These are phyloP conservation scores for Metridium senile DNA, from an alignment of 92 coral and sea anemone species.

Conservation along the genomic window DNA sequence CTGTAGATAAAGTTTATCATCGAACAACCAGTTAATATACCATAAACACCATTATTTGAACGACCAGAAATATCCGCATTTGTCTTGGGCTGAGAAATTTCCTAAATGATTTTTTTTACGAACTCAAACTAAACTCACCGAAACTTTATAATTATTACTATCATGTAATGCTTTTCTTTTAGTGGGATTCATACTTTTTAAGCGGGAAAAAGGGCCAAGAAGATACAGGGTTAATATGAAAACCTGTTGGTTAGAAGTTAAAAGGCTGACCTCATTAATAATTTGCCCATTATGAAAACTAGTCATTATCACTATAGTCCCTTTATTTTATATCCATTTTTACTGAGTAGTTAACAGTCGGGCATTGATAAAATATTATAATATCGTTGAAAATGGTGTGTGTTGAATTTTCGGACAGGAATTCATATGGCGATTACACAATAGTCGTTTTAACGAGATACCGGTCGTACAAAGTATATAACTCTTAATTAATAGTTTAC, in stretches of 20 bases:
- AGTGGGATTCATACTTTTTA: too few relatives aligned
- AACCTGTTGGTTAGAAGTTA: constrained; percentile 14
- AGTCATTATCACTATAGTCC: constrained; percentile 2
- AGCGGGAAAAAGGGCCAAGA: not conserved
- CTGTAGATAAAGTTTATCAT: constrained; percentile 2
- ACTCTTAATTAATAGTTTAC: not conserved
- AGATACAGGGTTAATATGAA: not conserved
- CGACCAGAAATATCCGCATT: not conserved
- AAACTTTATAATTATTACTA: too few relatives aligned
- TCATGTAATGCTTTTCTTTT: too few relatives aligned
- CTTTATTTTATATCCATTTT: not conserved
- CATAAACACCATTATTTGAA: constrained; percentile 9
- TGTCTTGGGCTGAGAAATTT: not conserved
- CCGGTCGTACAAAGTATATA: not conserved
- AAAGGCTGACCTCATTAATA: constrained; percentile 29
- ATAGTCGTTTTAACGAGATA: not conserved
- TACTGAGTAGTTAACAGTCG: not conserved
- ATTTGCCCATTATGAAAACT: constrained; percentile 15
- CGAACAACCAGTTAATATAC: not conserved
- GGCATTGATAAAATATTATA: too few relatives aligned
- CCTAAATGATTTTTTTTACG: not conserved
- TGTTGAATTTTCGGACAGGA: too few relatives aligned
- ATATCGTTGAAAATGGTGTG: too few relatives aligned
- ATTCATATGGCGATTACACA: not conserved
- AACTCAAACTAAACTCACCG: too few relatives aligned